phyloP scores from a whole-genome alignment of 2,113 vertebrate genomes.

The Nyctereutes procyonoides region DNA sequence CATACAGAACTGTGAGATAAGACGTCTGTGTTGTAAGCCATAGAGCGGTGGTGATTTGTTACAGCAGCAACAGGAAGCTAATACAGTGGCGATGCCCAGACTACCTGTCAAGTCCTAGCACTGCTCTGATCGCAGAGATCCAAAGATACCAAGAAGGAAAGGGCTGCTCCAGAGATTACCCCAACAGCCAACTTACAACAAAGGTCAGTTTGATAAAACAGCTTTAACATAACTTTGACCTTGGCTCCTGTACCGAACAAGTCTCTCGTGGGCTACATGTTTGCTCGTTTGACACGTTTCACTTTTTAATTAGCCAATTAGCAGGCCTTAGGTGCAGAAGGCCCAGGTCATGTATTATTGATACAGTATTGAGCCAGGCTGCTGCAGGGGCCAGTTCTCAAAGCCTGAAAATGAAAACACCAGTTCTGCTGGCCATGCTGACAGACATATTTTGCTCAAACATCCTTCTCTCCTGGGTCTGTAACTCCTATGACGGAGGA shows the following conservation, averaged over 20 bases:
- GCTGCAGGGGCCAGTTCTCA: conserved; percentile 83
- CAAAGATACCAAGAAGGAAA: conserved; percentile 39
- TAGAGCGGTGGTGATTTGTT: neutral
- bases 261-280: conserved; percentile 88
- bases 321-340: conserved; percentile 89
- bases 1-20: neutral
- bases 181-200: conserved; percentile 65
- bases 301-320: conserved; percentile 99
- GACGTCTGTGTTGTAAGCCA: neutral
- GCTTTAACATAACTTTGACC: conserved; percentile 83
- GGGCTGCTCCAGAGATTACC: conserved; percentile 53
- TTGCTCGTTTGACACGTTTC: conserved; percentile 90
- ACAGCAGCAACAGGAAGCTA: conserved; percentile 19
- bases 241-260: conserved; percentile 80
- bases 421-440: conserved; percentile 78
- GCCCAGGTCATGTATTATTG: conserved; percentile 96
- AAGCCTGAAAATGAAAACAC: conserved; percentile 87
- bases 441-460: neutral
- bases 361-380: conserved; percentile 87
- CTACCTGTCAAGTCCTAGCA: neutral
- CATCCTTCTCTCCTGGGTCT: conserved; percentile 40
- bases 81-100: neutral
- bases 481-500: neutral
- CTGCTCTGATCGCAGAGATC: neutral
- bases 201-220: conserved; percentile 76